These are phyloP conservation scores for Leptobrachium ailaonicum DNA, from an alignment of 2,113 vertebrate genomes.

Conservation along the genomic window DNA sequence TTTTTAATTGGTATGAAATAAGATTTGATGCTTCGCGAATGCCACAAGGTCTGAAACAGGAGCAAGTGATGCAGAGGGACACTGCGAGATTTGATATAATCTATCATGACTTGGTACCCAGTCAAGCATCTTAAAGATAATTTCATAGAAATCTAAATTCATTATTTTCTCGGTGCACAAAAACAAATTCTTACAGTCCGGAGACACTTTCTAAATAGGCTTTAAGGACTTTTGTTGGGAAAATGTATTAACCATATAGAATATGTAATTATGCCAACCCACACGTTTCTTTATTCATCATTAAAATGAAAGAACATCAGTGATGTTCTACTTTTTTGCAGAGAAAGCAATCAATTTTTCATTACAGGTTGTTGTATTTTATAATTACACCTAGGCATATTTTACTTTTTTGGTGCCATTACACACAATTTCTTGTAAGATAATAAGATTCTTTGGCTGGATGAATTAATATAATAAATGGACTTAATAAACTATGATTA, in stretches of 20 bases:
- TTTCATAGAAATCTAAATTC: conserved; percentile 48
- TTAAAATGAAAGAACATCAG: conserved; percentile 44
- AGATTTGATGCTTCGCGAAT: neutral
- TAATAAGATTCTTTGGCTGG: conserved; percentile 24
- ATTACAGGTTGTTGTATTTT: conserved; percentile 49
- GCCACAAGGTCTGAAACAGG: neutral
- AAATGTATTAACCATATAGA: conserved; percentile 47
- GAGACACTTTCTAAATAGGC: conserved; percentile 35
- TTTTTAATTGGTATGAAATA: conserved; percentile 12
- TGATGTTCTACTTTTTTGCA: conserved; percentile 43
- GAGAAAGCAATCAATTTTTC: conserved; percentile 47
- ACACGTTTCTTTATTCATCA: conserved; percentile 49
- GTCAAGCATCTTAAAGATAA: conserved; percentile 35
- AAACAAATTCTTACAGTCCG: conserved; percentile 31
- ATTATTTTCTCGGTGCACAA: conserved; percentile 41
- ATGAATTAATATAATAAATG: conserved; percentile 24
- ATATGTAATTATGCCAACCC: conserved; percentile 47
- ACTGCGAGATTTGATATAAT: conserved; percentile 28
- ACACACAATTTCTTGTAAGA: conserved; percentile 37
- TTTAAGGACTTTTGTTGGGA: conserved; percentile 34
- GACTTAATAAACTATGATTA: conserved; percentile 10
- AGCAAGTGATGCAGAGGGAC: conserved; percentile 14
- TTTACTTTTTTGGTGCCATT: conserved; percentile 39
- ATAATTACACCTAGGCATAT: conserved; percentile 44
- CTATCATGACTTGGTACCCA: conserved; percentile 37